These are phyloP conservation scores for Drosophila rufa DNA, from an alignment of 1,140 invertebrate genomes.

Conservation along the genomic window DNA sequence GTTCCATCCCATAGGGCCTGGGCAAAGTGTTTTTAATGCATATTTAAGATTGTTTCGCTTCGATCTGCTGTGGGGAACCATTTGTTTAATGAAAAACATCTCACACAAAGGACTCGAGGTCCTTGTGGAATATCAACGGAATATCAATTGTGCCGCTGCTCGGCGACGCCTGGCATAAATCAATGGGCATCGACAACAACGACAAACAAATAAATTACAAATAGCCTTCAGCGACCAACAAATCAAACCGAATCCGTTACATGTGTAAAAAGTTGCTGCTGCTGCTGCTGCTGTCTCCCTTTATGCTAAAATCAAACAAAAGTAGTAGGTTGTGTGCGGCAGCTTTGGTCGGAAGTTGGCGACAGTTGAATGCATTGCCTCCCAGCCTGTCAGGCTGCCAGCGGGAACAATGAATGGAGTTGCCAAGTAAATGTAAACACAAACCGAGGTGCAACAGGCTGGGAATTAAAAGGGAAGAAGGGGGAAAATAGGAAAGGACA, in stretches of 20 bases:
- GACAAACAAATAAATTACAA: slow-evolving; percentile 79
- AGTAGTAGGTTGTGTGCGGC: slow-evolving; percentile 24
- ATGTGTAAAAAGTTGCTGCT: slow-evolving; percentile 67
- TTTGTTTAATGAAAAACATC: slow-evolving; percentile 66
- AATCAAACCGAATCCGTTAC: slow-evolving; percentile 63
- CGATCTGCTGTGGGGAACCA: slow-evolving; percentile 35
- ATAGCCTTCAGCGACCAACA: slow-evolving; percentile 51
- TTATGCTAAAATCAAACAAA: slow-evolving; percentile 73
- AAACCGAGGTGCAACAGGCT: slow-evolving; percentile 24
- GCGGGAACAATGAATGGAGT: slow-evolving; percentile 39
- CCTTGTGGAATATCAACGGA: slow-evolving; percentile 35
- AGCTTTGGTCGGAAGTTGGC: slow-evolving; percentile 51
- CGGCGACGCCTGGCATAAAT: slow-evolving; percentile 60
- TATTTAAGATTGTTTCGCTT: slow-evolving; percentile 51
- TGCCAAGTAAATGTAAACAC: slow-evolving; percentile 42
- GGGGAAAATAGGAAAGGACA: neutral
- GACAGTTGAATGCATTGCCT: slow-evolving; percentile 65
- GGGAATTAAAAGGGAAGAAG: neutral
- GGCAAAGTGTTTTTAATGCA: slow-evolving; percentile 55
- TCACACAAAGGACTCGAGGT: slow-evolving; percentile 36
- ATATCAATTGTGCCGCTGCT: slow-evolving; percentile 28
- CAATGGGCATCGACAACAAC: slow-evolving; percentile 56
- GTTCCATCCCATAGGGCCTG: slow-evolving; percentile 5
- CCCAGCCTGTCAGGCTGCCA: neutral
- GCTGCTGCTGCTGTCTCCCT: slow-evolving; percentile 26